Evolutionary conservation across 2,888 invertebrate species (phyloP), one percentile per base, ranked within the genome.

Genomic region (Azorinus chamasolen): DNA sequence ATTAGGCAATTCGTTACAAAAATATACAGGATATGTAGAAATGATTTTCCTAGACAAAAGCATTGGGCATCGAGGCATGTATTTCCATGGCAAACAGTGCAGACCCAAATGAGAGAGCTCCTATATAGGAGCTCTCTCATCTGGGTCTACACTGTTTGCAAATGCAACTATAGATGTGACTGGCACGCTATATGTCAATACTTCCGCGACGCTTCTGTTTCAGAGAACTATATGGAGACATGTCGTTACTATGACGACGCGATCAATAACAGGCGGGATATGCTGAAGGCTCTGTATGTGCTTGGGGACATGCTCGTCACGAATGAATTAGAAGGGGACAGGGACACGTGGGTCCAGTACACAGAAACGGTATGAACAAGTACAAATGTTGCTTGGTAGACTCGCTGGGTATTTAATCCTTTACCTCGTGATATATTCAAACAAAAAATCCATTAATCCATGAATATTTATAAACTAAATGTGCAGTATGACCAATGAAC

Each of bases 171-270:
- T 10, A 24, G n/a, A 8, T 53, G 32, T 53, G 12, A n/a, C n/a
- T n/a, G n/a, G n/a, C 16, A 27, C 45, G 4, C 4, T 45, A n/a
- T 14, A 45, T 45, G n/a, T n/a, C 6, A 8, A 45, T 45, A 41
- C 18, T 48, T 18, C 8, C 20, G 20, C 4, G 4, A 2, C 20
- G 3, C 4, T 51, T 14, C 20, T 51, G 22, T n/a, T 37, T 2
- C 32, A 62, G 62, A 27, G 16, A 48, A 62, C 24, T 62, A 50
- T 39, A n/a, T 18, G 16, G 62, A 62, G 24, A 39, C 62, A 0
- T 50, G 1, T 24, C 50, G 37, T 2, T 41, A 39, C 18, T 62
- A 24, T 39, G 62, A 62, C 24, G 50, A 37, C 18, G 62, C 37
- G 2, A 18, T 39, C n/a, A 37, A 62, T 6, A 51, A 39, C 41